Evolutionary conservation across 2,113 vertebrate genomes (phyloP).

Genomic region (Atherinomorus stipes): DNA sequence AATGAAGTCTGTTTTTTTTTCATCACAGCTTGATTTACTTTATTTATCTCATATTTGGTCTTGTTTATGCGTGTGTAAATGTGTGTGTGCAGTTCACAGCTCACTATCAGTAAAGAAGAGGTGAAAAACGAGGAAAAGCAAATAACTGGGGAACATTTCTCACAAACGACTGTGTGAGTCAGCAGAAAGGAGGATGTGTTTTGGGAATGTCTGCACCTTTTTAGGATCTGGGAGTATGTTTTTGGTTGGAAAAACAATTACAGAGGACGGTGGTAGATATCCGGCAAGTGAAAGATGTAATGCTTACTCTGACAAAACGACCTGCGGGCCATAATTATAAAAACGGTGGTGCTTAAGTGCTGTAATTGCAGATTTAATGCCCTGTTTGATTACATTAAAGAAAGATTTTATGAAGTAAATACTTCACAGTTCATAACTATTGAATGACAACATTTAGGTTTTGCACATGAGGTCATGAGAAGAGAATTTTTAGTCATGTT

Average conservation of each 20-base stretch:
- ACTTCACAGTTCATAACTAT: not conserved
- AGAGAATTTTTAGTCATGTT: not conserved
- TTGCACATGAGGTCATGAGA: not conserved
- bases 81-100: not conserved
- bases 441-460: not conserved
- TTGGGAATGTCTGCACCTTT: slow-evolving; percentile 59
- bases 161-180: slow-evolving; percentile 43
- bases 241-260: slow-evolving; percentile 63
- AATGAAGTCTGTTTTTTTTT: too few species aligned
- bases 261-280: slow-evolving; percentile 20
- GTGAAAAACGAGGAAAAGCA: not conserved
- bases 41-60: not conserved
- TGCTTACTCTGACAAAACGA: slow-evolving; percentile 14
- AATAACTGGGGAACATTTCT: slow-evolving; percentile 45
- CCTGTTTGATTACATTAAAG: slow-evolving; percentile 12
- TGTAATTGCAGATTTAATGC: not conserved
- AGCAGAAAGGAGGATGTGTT: slow-evolving; percentile 40
- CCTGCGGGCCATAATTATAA: not conserved
- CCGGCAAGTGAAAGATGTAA: slow-evolving; percentile 36
- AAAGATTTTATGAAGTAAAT: slow-evolving; percentile 16
- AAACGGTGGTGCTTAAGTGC: slow-evolving; percentile 13
- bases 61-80: not conserved
- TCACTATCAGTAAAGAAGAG: not conserved
- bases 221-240: slow-evolving; percentile 26
- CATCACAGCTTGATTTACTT: too few species aligned